Base-by-base conservation (phyloP, 2,888 invertebrate genomes). In the Arctia plantaginis region DNA sequence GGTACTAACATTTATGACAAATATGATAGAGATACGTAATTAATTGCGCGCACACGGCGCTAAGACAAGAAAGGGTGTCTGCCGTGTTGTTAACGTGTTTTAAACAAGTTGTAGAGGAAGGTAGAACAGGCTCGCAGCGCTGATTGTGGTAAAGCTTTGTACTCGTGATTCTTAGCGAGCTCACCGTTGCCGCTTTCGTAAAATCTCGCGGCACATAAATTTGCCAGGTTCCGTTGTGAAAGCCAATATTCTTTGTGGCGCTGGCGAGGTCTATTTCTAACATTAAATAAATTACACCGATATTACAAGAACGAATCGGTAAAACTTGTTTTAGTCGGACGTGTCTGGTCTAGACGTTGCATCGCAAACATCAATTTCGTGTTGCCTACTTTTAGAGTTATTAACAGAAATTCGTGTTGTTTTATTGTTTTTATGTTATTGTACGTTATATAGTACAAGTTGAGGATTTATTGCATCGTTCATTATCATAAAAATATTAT, bases 281-380 rank as follows among this genome's bases (percentile, higher is more conserved):
- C 94, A 95, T 95, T 94, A 95, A 95, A 95, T 95, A 95, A 95
- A 95, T 95, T 94, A 94, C 93, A 90, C 89, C 85, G 93, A 94
- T 95, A 95, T 95, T 94, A 95, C 95, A 92, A 94, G 93, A 95
- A 94, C 94, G 93, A 94, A 94, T 94, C 93, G 90, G 90, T 85
- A 85, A 90, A 93, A 94, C 93, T 93, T 90, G 94, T 93, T 93
- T 89, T 91, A 85, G 88, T 88, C 84, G 91, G 91, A 93, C 93
- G 93, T 92, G 93, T 93, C 92, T 91, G 88, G 83, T 85, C 86
- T 87, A 89, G 89, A 89, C 89, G 89, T 89, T 90, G 89, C 92
- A 93, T 93, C 91, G 88, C 89, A 89, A 92, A 90, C 92, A 91
- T 92, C 90, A 88, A 91, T 93, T 93, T 91, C 88, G 87, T 87